Base-by-base conservation (phyloP, 2,113 vertebrate species). In the Cichladusa arquata region DNA sequence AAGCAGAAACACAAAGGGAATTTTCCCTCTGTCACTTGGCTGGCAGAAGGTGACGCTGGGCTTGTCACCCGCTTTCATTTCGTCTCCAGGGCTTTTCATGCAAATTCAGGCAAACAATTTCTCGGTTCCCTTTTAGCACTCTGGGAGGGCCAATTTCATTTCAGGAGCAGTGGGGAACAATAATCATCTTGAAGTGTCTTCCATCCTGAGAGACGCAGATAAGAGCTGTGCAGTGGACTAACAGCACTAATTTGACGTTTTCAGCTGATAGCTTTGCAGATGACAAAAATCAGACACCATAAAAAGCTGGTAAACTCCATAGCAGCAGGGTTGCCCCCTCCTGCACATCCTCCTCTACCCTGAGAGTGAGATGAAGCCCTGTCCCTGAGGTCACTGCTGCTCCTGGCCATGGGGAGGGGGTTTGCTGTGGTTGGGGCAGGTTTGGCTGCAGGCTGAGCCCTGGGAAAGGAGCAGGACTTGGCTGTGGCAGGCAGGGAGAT, bases 41-140 rank as follows among this genome's bases (percentile, higher is more conserved):
- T 89, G 86, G 44, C 92, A 95, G 87, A 92, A 92, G 77, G 91
- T 96, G 95, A 88, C 86, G 89, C 93, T 14, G 69, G 83, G 90
- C 88, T 73, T 91, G 80, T 91, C 96, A 97, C 96, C 69, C 95
- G 85, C 82, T 92, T 94, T 95, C 95, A 97, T 82, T 94, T 90
- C 8, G 12, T 97, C 88, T 90, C 91, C 83, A 76, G 91, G 92
- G 96, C 90, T 95, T 97, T 97, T 97, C 91, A 97, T 97, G 96
- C 96, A 97, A 97, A 98, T 97, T 80, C 81, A 96, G 83, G 20
- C 90, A 97, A 96, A 97, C 95, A 96, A 96, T 97, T 97, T 98
- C 96, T 94, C 47, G 12, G 88, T 70, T 96, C 94, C 90, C 93
- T 95, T 94, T 92, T 91, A 96, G 93, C 88, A 6, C 96, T 89